Conservation (phyloP, 2,888 invertebrate species). For the Drosophila nr. medialis region DNA sequence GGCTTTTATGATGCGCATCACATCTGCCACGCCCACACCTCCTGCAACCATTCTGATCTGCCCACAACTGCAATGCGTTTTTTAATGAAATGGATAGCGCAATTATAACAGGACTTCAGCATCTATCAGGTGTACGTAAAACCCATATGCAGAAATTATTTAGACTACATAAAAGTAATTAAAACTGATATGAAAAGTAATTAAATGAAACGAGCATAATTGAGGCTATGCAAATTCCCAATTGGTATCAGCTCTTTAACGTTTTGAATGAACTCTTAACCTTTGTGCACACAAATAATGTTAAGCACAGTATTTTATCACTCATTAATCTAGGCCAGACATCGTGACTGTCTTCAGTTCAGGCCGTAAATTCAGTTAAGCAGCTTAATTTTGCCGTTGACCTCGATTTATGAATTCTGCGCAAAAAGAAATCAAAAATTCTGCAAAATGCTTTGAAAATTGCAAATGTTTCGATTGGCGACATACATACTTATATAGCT, state of each 20-base stretch:
- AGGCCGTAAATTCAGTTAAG: conserved; percentile 1
- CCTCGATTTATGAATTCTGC: conserved; percentile 7
- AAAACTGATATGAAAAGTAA: not conserved
- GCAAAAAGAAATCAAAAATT: conserved; percentile 10
- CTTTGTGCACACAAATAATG: not conserved
- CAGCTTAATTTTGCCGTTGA: not conserved
- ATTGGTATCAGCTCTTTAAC: not conserved
- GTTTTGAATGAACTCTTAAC: not conserved
- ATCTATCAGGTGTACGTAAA: no score
- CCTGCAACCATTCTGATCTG: not conserved
- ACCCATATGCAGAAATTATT: not conserved
- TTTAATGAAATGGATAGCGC: conserved; percentile 20
- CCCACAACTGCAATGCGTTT: conserved; percentile 8
- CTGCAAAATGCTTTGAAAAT: conserved; percentile 39
- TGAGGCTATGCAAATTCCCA: not conserved
- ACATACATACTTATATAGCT: no score
- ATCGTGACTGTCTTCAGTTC: not conserved
- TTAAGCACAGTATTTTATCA: not conserved
- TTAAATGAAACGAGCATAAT: not conserved
- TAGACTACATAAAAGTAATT: not conserved
- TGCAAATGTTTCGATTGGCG: conserved; percentile 46
- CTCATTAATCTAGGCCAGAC: not conserved
- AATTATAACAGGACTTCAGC: not conserved
- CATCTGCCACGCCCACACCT: conserved; percentile 20
- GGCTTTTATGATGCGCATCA: conserved; percentile 43